phyloP scores from a whole-genome alignment of 2,888 invertebrate species.

The Oscheius sp. region DNA sequence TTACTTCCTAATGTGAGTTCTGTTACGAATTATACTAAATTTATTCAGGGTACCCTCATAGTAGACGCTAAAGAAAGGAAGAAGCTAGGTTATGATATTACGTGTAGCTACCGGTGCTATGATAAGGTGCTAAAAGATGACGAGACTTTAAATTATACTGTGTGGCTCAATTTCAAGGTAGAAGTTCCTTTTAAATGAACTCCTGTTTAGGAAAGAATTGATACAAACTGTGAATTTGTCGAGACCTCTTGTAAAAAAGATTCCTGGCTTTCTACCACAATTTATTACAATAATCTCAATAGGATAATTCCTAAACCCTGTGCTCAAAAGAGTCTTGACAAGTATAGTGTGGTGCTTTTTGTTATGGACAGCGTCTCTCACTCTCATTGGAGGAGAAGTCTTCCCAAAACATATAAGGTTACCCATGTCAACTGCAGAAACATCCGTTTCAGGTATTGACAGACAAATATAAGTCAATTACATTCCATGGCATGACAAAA shows the following conservation, averaged over 20 bases:
- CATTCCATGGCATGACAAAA: slow-evolving; percentile 74
- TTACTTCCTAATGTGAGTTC: slow-evolving; percentile 42
- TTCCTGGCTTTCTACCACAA: slow-evolving; percentile 45
- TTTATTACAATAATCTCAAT: slow-evolving; percentile 66
- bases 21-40: background rate
- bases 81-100: slow-evolving; percentile 38
- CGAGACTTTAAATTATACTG: slow-evolving; percentile 46
- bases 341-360: slow-evolving; percentile 73
- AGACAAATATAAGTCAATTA: slow-evolving; percentile 41
- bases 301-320: slow-evolving; percentile 43
- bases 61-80: slow-evolving; percentile 47
- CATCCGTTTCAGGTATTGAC: slow-evolving; percentile 41
- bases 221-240: slow-evolving; percentile 58
- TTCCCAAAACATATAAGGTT: slow-evolving; percentile 70
- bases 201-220: slow-evolving; percentile 46
- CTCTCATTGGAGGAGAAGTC: slow-evolving; percentile 72
- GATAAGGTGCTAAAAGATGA: slow-evolving; percentile 56
- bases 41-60: slow-evolving; percentile 45
- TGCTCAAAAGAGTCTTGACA: background rate
- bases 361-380: slow-evolving; percentile 75
- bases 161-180: slow-evolving; percentile 59
- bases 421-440: slow-evolving; percentile 30
- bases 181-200: background rate
- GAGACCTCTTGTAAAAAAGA: slow-evolving; percentile 57
- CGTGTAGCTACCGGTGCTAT: slow-evolving; percentile 64